Percentiles rank a stretch among this genome's conserved stretches.
These are phyloP conservation scores for Epizoanthus ramosus DNA, from an alignment of 92 coral and sea anemone genomes.

Conservation along the genomic window DNA sequence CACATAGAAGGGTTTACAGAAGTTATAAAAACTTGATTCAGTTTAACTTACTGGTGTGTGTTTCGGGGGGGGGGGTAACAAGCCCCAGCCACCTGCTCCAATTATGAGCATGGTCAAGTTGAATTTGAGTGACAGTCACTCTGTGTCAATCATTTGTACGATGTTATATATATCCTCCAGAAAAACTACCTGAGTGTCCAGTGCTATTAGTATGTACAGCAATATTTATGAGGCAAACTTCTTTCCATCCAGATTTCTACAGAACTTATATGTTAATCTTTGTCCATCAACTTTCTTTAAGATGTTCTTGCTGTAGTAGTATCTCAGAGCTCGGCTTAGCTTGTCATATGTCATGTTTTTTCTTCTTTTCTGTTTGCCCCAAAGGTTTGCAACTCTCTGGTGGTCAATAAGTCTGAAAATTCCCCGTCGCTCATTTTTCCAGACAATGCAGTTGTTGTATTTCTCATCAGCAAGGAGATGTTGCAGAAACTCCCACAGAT, in stretches of 20 bases:
- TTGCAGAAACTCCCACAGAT: conserved; percentile 95
- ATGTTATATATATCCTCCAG: too few relatives aligned
- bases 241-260: conserved; percentile 79
- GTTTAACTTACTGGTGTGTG: too few relatives aligned
- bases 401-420: conserved; percentile 91
- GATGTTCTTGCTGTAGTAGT: conserved; percentile 93
- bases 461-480: conserved; percentile 69
- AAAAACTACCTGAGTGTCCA: too few relatives aligned
- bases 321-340: conserved; percentile 93
- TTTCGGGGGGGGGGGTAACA: too few relatives aligned
- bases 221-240: conserved; percentile 66
- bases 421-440: conserved; percentile 92
- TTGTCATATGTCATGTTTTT: conserved; percentile 98
- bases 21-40: too few relatives aligned
- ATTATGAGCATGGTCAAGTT: too few relatives aligned
- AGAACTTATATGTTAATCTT: conserved; percentile 93
- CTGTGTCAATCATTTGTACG: too few relatives aligned
- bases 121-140: too few relatives aligned
- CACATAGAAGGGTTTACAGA: too few relatives aligned
- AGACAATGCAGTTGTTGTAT: conserved; percentile 82
- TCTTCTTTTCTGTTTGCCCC: conserved; percentile 94
- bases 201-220: neutral
- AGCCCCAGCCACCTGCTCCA: too few relatives aligned
- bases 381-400: conserved; percentile 90
- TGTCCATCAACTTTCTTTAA: conserved; percentile 94